A percentile compares a stretch with the other conserved stretches of the same genome.
Conservation (phyloP, 2,888 invertebrate species). For the Drosophila ustulata region DNA sequence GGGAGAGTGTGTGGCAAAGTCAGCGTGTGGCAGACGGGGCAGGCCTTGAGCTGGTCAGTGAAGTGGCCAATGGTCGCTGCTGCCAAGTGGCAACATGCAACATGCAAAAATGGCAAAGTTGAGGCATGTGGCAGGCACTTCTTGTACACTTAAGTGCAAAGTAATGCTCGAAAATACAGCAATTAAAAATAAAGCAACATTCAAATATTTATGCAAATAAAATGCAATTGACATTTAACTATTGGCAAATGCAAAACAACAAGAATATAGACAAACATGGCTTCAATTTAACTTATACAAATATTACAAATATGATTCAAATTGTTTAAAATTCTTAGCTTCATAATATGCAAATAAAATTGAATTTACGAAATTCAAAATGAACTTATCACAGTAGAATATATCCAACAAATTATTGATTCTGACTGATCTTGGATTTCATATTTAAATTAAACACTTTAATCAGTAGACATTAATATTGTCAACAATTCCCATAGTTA, state of each 20-base stretch:
- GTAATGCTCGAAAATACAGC: neutral
- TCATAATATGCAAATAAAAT: no score
- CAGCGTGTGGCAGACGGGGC: constrained; percentile 5
- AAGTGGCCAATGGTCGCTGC: constrained; percentile 49
- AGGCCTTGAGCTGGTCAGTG: constrained; percentile 67
- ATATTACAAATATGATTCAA: neutral
- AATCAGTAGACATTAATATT: no score
- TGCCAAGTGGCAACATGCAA: constrained; percentile 19
- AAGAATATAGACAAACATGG: no score
- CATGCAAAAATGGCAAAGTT: constrained; percentile 55
- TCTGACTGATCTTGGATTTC: no score
- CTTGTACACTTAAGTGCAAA: constrained; percentile 38
- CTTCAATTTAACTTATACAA: neutral
- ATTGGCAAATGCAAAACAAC: neutral
- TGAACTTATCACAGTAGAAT: no score
- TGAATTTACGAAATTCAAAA: no score
- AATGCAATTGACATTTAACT: neutral
- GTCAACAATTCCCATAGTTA: no score
- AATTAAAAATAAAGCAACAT: constrained; percentile 6
- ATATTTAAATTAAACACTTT: no score
- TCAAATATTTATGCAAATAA: neutral
- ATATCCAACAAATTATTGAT: no score
- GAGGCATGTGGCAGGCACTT: neutral
- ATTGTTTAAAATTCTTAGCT: no score
- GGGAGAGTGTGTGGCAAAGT: constrained; percentile 4